Evolutionary conservation across 2,888 invertebrate genomes (phyloP).

Genomic region (Diarsia rubi): DNA sequence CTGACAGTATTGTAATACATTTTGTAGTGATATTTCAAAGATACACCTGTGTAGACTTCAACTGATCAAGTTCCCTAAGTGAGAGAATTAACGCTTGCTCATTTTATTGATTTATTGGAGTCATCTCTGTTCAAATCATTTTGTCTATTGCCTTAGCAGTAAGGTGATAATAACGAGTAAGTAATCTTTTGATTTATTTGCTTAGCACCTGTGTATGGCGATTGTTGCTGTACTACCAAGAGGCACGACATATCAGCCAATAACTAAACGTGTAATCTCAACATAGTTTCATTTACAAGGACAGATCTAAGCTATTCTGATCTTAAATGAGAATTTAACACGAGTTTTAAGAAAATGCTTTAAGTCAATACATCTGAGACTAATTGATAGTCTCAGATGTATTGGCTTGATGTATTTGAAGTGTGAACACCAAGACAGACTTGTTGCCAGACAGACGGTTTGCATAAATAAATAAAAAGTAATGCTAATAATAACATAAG

Average conservation of each 20-base stretch:
- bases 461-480: constrained; percentile 34
- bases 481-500: constrained; percentile 17
- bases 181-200: constrained; percentile 34
- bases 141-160: background rate
- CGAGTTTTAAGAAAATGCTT: constrained; percentile 4
- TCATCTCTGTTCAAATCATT: constrained; percentile 1
- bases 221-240: background rate
- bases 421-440: constrained; percentile 39
- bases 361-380: constrained; percentile 3
- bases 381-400: constrained; percentile 15
- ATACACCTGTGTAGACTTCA: constrained; percentile 48
- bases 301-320: constrained; percentile 4
- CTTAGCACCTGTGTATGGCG: background rate
- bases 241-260: background rate
- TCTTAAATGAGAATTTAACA: constrained; percentile 16
- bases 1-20: constrained; percentile 56
- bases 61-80: constrained; percentile 11
- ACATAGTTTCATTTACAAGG: constrained; percentile 9
- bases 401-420: constrained; percentile 13
- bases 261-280: background rate
- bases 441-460: constrained; percentile 30
- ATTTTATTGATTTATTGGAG: constrained; percentile 29
- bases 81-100: background rate
- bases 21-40: constrained; percentile 58
- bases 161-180: constrained; percentile 35